phyloP scores from a whole-genome alignment of 2,888 invertebrate genomes.

The Aplocera efformata region DNA sequence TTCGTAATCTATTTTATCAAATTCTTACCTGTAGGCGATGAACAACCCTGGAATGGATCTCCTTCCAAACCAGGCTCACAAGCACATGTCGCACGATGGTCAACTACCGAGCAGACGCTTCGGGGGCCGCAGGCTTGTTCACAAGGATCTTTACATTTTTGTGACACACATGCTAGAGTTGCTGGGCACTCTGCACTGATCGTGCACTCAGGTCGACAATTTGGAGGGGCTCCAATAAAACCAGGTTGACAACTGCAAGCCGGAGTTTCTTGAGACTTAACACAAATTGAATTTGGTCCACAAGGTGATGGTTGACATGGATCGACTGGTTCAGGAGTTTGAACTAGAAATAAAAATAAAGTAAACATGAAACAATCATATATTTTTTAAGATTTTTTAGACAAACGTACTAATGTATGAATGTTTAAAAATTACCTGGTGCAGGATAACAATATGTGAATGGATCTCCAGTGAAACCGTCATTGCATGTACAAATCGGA shows the following conservation, averaged over 20 bases:
- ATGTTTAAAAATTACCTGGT: conserved; percentile 66
- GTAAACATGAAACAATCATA: no score
- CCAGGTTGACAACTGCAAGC: conserved; percentile 83
- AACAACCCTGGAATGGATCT: conserved; percentile 82
- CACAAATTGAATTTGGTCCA: conserved; percentile 83
- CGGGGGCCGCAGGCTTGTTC: conserved; percentile 82
- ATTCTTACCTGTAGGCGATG: conserved; percentile 60
- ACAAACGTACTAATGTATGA: no score
- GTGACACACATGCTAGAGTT: conserved; percentile 82
- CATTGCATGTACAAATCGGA: conserved; percentile 86
- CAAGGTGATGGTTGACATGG: conserved; percentile 86
- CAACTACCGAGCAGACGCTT: conserved; percentile 81
- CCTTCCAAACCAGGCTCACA: conserved; percentile 82
- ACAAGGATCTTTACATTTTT: conserved; percentile 84
- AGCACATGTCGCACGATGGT: conserved; percentile 83
- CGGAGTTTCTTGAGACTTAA: conserved; percentile 81
- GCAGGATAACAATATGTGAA: conserved; percentile 82
- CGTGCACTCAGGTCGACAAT: conserved; percentile 85
- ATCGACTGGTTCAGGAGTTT: conserved; percentile 51
- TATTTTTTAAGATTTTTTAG: not conserved
- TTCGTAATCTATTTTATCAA: conserved; percentile 1
- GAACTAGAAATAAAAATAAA: conserved; percentile 37
- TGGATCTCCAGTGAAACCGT: conserved; percentile 86
- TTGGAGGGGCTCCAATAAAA: conserved; percentile 83
- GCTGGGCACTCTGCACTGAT: conserved; percentile 85